phyloP scores from a whole-genome alignment of 1,140 invertebrate species.

The Teleopsis dalmanni region DNA sequence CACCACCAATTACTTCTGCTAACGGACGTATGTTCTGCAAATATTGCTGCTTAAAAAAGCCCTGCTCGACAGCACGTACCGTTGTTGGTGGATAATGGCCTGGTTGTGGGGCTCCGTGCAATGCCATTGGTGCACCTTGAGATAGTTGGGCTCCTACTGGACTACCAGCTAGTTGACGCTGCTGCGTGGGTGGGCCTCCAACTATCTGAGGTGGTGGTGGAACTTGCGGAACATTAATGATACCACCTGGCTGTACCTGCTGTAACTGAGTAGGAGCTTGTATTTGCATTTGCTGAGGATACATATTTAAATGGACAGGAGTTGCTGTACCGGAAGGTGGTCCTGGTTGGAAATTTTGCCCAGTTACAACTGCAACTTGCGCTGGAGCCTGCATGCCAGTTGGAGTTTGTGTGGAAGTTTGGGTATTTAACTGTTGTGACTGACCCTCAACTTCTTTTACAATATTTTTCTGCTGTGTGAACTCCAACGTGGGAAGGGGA shows the following conservation, averaged over 20 bases:
- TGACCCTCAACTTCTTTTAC: slow-evolving; percentile 10
- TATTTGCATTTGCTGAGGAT: slow-evolving; percentile 42
- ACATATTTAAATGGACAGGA: slow-evolving; percentile 37
- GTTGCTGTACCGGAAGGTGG: slow-evolving; percentile 19
- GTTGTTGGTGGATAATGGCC: slow-evolving; percentile 45
- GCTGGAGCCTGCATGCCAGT: slow-evolving; percentile 11
- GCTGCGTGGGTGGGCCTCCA: slow-evolving; percentile 6
- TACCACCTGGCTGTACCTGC: slow-evolving; percentile 11
- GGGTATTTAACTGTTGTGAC: slow-evolving; percentile 3
- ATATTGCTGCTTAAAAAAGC: slow-evolving; percentile 50
- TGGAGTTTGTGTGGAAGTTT: slow-evolving; percentile 9
- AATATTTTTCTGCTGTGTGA: slow-evolving; percentile 6
- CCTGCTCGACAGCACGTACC: slow-evolving; percentile 52
- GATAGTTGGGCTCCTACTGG: slow-evolving; percentile 17
- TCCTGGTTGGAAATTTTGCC: slow-evolving; percentile 16
- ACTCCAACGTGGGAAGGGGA: slow-evolving; percentile 14
- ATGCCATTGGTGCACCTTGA: slow-evolving; percentile 12
- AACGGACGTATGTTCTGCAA: slow-evolving; percentile 55
- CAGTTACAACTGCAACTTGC: slow-evolving; percentile 6
- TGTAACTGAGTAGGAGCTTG: slow-evolving; percentile 34
- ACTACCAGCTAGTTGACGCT: slow-evolving; percentile 11
- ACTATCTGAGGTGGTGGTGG: slow-evolving; percentile 8
- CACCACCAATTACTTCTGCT: slow-evolving; percentile 58
- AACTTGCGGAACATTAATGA: slow-evolving; percentile 7
- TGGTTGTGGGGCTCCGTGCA: slow-evolving; percentile 11